These are phyloP conservation scores for Hippocampus comes DNA, from an alignment of 2,113 vertebrate genomes.

Conservation along the genomic window DNA sequence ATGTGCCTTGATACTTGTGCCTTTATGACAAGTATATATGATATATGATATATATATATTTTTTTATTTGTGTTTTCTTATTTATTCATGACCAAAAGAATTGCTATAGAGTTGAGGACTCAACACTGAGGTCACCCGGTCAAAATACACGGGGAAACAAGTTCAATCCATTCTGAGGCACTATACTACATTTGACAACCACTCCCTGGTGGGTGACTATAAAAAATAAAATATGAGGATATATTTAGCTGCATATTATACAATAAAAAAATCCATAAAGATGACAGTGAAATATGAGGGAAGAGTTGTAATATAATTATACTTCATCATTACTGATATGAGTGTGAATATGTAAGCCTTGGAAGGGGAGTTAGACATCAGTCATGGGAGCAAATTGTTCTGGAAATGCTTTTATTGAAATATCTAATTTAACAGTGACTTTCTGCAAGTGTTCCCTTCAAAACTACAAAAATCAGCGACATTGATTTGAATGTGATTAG, in stretches of 20 bases:
- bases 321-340: not conserved
- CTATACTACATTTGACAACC: not conserved
- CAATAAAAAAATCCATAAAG: not conserved
- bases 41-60: too few species aligned
- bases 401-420: not conserved
- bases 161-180: not conserved
- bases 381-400: not conserved
- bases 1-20: too few species aligned
- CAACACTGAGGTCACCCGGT: not conserved
- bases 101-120: not conserved
- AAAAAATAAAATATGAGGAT: not conserved
- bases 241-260: not conserved
- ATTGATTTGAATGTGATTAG: too few species aligned
- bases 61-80: not conserved
- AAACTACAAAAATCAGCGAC: not conserved
- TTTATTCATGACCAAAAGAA: not conserved
- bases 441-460: not conserved
- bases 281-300: not conserved
- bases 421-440: not conserved
- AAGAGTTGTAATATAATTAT: not conserved
- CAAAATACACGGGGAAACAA: not conserved
- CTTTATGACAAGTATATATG: too few species aligned
- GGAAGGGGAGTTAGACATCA: not conserved
- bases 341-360: not conserved
- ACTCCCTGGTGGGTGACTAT: not conserved